Evolutionary conservation across 2,888 invertebrate species (phyloP), one percentile per base, ranked within the genome.

Genomic region (Acanthococcus lagerstroemiae): DNA sequence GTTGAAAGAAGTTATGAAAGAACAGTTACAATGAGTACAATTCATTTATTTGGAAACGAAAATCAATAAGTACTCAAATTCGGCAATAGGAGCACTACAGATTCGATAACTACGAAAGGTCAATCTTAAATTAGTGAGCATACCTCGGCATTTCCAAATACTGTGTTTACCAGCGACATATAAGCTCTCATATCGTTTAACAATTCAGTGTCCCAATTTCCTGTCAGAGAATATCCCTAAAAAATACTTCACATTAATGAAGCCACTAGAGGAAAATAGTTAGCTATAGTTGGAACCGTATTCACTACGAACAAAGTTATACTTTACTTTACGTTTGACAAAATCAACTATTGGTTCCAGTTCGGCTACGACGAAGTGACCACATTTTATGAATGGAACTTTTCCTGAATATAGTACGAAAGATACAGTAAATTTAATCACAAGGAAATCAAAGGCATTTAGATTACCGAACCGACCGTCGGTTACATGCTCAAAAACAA

Each of bases 181-280:
- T 93, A 95, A 0, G 96, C 95, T 70, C 91, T 82, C 86, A 96
- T 87, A 74, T 97, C 96, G 0, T 90, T 86, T 73, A 88, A 88
- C 72, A 68, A 56, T 12, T 58, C 15, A 25, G 57, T 30, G n/a
- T 56, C 58, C n/a, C 67, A 37, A 52, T 57, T 9, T 52, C 46
- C 44, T 9, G 68, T 67, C 6, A 68, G 19, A 4, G 67, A 65
- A 56, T 56, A 50, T 12, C 68, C 68, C 68, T 68, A 24, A 7
- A 17, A n/a, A 15, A 57, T 17, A n/a, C n/a, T n/a, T n/a, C n/a
- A n/a, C n/a, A n/a, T n/a, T n/a, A n/a, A n/a, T 24, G n/a, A 55
- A 60, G 55, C 21, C 12, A 15, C 12, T 6, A 37, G 7, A 37
- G 6, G 37, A 37, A 37, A 37, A 37, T 37, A 37, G 6, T 37